phyloP scores from a whole-genome alignment of 2,113 vertebrate genomes.

The Ardeotis arabs region DNA sequence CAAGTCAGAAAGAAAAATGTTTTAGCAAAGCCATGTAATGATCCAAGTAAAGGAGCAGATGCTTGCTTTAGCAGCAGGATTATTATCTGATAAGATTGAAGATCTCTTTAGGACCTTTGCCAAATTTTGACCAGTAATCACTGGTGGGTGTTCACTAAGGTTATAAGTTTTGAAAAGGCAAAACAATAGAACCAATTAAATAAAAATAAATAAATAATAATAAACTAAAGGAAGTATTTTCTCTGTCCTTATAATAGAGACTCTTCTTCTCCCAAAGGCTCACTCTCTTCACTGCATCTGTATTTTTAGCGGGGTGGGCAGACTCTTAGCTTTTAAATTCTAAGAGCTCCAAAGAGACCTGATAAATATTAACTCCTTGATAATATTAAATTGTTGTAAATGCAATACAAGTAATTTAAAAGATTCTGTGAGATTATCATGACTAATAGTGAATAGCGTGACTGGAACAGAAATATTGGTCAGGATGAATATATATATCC shows the following conservation, averaged over 20 bases:
- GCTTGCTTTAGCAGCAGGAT: neutral
- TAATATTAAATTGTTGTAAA: neutral
- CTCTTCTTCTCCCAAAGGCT: neutral
- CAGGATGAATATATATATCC: neutral
- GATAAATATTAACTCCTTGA: neutral
- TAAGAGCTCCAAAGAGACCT: neutral
- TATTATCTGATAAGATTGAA: neutral
- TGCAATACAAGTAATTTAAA: neutral
- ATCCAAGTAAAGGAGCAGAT: rapidly evolving
- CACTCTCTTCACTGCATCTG: neutral
- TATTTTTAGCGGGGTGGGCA: neutral
- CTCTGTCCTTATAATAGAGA: neutral
- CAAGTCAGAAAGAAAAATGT: neutral
- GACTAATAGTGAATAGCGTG: neutral
- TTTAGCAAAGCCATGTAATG: neutral
- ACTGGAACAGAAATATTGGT: neutral
- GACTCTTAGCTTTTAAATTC: neutral
- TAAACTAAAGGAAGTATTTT: neutral
- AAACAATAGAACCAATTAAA: neutral
- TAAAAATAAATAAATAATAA: neutral
- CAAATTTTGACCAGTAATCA: neutral
- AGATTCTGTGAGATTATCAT: neutral
- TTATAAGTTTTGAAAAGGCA: neutral
- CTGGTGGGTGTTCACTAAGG: neutral
- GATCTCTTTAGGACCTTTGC: neutral